Conservation (phyloP, 1,140 invertebrate genomes). For the Leptinotarsa undecemlineata region DNA sequence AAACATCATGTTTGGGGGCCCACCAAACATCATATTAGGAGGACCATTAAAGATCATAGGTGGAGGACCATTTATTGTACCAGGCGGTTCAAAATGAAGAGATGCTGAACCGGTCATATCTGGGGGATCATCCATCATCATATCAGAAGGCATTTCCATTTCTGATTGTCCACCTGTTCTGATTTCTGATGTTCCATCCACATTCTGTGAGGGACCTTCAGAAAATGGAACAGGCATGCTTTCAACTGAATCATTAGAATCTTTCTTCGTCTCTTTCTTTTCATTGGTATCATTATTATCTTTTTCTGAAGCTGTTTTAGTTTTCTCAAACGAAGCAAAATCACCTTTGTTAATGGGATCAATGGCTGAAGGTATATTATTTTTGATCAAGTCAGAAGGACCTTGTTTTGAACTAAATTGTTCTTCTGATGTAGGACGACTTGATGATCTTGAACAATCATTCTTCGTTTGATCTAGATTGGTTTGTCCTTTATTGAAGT, state of each 20-base stretch:
- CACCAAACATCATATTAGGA: constrained; percentile 14
- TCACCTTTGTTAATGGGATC: too few relatives aligned
- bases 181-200: constrained; percentile 29
- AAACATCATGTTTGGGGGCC: constrained; percentile 8
- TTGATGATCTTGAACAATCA: background rate
- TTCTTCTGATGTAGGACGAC: background rate
- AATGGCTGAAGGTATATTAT: too few relatives aligned
- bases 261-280: too few relatives aligned
- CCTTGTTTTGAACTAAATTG: background rate
- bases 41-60: constrained; percentile 33
- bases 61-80: constrained; percentile 26
- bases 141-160: constrained; percentile 26
- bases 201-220: background rate
- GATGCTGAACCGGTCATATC: background rate
- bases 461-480: background rate
- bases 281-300: too few relatives aligned
- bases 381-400: too few relatives aligned
- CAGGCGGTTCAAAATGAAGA: constrained; percentile 14
- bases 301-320: too few relatives aligned
- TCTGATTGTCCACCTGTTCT: background rate
- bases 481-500: background rate
- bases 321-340: too few relatives aligned
- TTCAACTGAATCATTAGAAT: too few relatives aligned
- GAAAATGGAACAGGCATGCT: too few relatives aligned
- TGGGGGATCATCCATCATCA: constrained; percentile 23